phyloP scores from a whole-genome alignment of 2,888 invertebrate species.

The Perdita meconis region DNA sequence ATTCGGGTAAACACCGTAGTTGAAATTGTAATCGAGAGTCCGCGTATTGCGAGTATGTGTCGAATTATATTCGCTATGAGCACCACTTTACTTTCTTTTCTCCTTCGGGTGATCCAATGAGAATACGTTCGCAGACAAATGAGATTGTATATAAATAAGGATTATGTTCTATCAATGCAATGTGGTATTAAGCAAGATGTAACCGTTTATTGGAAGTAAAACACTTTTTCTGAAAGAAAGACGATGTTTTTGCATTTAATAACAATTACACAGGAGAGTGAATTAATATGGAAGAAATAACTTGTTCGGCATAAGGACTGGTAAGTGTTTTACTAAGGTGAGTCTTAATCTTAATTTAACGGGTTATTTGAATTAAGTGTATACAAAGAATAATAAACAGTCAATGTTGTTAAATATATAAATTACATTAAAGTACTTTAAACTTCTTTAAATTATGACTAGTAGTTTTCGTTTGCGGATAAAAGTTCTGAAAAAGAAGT shows the following conservation, averaged over 20 bases:
- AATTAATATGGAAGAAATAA: too few species aligned
- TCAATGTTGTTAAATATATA: too few species aligned
- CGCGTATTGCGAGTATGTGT: not conserved
- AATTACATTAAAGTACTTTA: too few species aligned
- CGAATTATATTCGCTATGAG: conserved; percentile 3
- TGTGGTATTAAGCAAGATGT: conserved; percentile 12
- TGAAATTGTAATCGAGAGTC: not conserved
- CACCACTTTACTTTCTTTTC: not conserved
- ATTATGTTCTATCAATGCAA: conserved; percentile 6
- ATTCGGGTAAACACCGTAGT: not conserved
- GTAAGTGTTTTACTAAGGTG: too few species aligned
- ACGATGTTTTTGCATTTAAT: conserved; percentile 1
- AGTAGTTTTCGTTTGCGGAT: too few species aligned
- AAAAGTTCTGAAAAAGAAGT: too few species aligned
- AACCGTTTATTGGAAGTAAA: conserved; percentile 19
- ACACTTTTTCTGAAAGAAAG: conserved; percentile 12
- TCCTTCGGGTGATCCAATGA: not conserved
- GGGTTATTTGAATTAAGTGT: too few species aligned
- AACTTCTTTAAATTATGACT: too few species aligned
- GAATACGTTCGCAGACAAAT: conserved; percentile 11
- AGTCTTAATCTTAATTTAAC: too few species aligned
- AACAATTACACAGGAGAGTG: too few species aligned
- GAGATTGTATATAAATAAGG: conserved; percentile 2
- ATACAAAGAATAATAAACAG: too few species aligned
- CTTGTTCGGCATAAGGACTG: too few species aligned